These are phyloP conservation scores for Gymnobelideus leadbeateri DNA, from an alignment of 2,113 vertebrate genomes.

Conservation along the genomic window DNA sequence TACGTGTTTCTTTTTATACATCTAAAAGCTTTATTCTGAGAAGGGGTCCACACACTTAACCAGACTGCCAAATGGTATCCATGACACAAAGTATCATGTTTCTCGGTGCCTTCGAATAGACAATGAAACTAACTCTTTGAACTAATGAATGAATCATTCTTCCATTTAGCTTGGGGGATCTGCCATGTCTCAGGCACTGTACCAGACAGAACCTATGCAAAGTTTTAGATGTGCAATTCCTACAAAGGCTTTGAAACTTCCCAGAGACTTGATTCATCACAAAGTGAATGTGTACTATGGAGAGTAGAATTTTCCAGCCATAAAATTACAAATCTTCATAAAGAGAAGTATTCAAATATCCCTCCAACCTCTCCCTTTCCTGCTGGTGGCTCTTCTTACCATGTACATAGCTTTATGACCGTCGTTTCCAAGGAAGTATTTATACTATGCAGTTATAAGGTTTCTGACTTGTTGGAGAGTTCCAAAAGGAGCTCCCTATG, in stretches of 20 bases:
- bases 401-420: background rate
- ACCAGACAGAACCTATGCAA: background rate
- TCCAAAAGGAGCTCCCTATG: background rate
- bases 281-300: background rate
- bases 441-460: background rate
- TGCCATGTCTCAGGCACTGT: background rate
- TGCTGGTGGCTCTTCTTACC: background rate
- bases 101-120: too few relatives aligned
- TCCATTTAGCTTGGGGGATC: too few relatives aligned
- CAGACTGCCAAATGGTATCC: background rate
- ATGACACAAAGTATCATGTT: background rate
- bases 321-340: background rate
- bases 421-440: background rate
- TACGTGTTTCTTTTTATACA: background rate
- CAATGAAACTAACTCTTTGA: too few relatives aligned
- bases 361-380: background rate
- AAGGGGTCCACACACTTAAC: background rate
- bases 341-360: background rate
- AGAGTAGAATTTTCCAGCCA: background rate
- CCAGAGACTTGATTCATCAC: background rate
- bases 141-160: too few relatives aligned
- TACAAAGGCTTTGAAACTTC: background rate
- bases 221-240: background rate
- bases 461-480: background rate
- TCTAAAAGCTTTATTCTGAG: background rate